Percentiles rank a stretch among this genome's conserved stretches.
Evolutionary conservation across 2,113 vertebrate species (phyloP).

Genomic region (Barbus barbus): DNA sequence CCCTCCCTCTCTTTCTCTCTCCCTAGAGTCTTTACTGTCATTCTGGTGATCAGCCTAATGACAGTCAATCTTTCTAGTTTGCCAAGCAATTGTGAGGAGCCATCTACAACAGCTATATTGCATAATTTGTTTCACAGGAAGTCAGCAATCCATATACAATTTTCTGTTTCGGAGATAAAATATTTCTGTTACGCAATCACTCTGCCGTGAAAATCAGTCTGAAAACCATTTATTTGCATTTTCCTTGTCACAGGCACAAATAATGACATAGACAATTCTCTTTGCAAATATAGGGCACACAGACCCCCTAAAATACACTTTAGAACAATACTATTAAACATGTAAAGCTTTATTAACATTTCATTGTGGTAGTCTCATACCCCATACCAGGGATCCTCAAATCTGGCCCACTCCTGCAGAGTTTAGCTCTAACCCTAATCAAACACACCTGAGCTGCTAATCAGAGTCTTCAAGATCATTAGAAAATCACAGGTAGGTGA

Average conservation of each 20-base stretch:
- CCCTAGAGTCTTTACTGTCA: slow-evolving; percentile 15
- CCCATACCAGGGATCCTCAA: too few relatives aligned
- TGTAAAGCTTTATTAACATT: background rate
- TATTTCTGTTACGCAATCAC: background rate
- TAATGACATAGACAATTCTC: too few relatives aligned
- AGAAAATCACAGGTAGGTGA: too few relatives aligned
- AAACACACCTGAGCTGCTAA: too few relatives aligned
- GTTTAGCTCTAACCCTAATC: too few relatives aligned
- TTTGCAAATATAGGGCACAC: background rate
- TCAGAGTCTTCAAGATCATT: too few relatives aligned
- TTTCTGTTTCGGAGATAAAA: background rate
- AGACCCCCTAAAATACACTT: background rate
- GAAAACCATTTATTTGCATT: background rate
- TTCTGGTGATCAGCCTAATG: background rate
- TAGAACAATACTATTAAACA: background rate
- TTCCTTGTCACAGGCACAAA: background rate
- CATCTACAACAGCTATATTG: background rate
- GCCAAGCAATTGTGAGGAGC: slow-evolving; percentile 14
- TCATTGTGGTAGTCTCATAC: background rate
- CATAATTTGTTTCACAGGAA: slow-evolving; percentile 8
- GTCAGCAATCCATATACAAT: background rate
- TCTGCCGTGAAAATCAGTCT: slow-evolving; percentile 2
- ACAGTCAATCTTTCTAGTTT: background rate
- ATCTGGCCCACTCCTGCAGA: too few relatives aligned
- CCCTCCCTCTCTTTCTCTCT: background rate